A percentile compares a stretch with the other conserved stretches of the same genome.
phyloP scores from a whole-genome alignment of 2,888 invertebrate species.

The Xanthorhoe designata region DNA sequence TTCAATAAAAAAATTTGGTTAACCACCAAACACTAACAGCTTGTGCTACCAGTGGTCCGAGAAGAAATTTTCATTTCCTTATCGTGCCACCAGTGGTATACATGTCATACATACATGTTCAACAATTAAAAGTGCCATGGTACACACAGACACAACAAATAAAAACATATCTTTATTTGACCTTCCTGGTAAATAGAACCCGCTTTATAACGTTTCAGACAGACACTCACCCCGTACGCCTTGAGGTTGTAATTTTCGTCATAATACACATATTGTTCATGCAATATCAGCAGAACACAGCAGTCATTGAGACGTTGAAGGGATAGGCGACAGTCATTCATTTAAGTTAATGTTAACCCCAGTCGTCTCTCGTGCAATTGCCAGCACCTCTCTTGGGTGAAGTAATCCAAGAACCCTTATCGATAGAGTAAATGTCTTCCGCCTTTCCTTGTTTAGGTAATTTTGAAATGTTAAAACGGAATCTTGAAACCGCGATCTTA shows the following conservation, averaged over 20 bases:
- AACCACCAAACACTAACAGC: too few relatives aligned
- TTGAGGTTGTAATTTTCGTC: not conserved
- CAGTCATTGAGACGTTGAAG: slow-evolving; percentile 32
- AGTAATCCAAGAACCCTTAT: slow-evolving; percentile 48
- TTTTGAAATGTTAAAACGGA: slow-evolving; percentile 38
- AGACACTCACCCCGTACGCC: too few relatives aligned
- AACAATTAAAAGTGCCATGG: too few relatives aligned
- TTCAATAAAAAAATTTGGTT: too few relatives aligned
- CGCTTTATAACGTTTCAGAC: too few relatives aligned
- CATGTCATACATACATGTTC: too few relatives aligned
- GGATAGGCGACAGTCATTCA: slow-evolving; percentile 43
- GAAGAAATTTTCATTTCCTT: too few relatives aligned
- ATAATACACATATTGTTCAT: not conserved
- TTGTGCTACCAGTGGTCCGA: too few relatives aligned
- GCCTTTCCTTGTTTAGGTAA: slow-evolving; percentile 37
- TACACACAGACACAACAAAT: not conserved
- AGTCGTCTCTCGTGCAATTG: slow-evolving; percentile 44
- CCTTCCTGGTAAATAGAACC: too few relatives aligned
- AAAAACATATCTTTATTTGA: too few relatives aligned
- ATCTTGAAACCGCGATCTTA: slow-evolving; percentile 34
- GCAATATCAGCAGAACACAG: slow-evolving; percentile 21
- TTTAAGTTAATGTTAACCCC: slow-evolving; percentile 50
- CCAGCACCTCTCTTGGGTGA: slow-evolving; percentile 46
- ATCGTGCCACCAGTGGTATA: too few relatives aligned
- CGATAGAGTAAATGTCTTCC: slow-evolving; percentile 44